Percentiles rank a stretch among this genome's conserved stretches.
Evolutionary conservation across 2,888 invertebrate genomes (phyloP).

Genomic region (Chironomus tentans): DNA sequence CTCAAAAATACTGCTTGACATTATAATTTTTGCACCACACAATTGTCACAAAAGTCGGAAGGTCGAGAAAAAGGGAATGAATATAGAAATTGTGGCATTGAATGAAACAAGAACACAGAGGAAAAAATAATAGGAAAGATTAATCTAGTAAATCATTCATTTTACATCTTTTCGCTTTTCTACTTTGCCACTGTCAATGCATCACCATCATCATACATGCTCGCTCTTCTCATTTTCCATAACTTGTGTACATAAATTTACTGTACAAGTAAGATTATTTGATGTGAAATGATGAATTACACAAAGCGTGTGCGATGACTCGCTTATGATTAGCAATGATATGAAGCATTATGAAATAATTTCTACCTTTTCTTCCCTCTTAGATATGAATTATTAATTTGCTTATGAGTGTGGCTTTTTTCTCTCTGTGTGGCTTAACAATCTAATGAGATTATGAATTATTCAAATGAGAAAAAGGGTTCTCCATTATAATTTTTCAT

Average conservation of each 20-base stretch:
- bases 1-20: neutral
- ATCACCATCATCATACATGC: no score
- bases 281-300: constrained; percentile 2
- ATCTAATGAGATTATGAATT: neutral
- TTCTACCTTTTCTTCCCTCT: neutral
- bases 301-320: constrained; percentile 8
- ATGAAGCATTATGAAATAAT: neutral
- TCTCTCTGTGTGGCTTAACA: neutral
- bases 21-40: constrained; percentile 1
- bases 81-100: neutral
- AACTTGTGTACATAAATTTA: neutral
- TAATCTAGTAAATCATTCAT: constrained; percentile 26
- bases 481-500: no score
- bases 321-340: constrained; percentile 8
- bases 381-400: neutral
- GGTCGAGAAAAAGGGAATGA: neutral
- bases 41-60: constrained; percentile 1
- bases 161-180: neutral
- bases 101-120: neutral
- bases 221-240: no score
- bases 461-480: neutral
- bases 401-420: neutral
- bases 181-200: neutral
- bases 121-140: neutral
- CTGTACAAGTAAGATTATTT: neutral